A percentile compares a stretch with the other conserved stretches of the same genome.
Conservation (phyloP, 2,797 vertebrate genomes). For the Chlorospingus flavigularis region DNA sequence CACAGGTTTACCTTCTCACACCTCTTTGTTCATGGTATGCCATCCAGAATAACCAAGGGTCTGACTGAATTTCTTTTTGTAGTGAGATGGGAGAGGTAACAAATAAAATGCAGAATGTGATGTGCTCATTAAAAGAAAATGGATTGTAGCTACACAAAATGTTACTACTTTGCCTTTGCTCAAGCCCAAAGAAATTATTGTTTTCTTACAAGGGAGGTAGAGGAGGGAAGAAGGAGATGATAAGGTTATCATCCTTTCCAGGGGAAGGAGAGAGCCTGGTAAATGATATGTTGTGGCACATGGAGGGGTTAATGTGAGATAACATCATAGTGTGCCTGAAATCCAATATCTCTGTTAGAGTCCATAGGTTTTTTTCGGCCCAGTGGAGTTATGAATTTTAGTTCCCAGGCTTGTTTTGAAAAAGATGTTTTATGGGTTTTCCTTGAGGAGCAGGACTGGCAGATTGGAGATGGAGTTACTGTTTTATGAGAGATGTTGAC, state of each 20-base stretch:
- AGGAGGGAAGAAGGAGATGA: not conserved
- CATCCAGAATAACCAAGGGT: not conserved
- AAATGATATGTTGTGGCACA: not conserved
- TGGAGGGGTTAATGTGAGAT: not conserved
- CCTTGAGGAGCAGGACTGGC: not conserved
- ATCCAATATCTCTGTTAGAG: not conserved
- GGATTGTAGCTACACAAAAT: not conserved
- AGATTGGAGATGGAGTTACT: not conserved
- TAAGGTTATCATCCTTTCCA: not conserved
- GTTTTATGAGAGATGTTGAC: not conserved
- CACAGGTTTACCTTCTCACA: not conserved
- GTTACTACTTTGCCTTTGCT: not conserved
- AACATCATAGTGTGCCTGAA: not conserved
- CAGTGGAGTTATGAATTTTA: conserved; percentile 29
- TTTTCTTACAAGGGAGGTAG: not conserved
- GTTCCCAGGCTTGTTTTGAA: conserved; percentile 26
- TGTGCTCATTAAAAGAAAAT: not conserved
- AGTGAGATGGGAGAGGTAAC: not conserved
- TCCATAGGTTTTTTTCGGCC: not conserved
- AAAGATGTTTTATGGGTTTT: conserved; percentile 28
- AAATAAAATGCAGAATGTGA: not conserved
- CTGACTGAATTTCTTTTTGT: not conserved
- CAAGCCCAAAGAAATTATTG: not conserved
- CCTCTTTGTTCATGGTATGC: not conserved
- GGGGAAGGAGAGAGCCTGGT: not conserved